These are phyloP conservation scores for Drosophila ambigua DNA, from an alignment of 1,140 invertebrate genomes.

Conservation along the genomic window DNA sequence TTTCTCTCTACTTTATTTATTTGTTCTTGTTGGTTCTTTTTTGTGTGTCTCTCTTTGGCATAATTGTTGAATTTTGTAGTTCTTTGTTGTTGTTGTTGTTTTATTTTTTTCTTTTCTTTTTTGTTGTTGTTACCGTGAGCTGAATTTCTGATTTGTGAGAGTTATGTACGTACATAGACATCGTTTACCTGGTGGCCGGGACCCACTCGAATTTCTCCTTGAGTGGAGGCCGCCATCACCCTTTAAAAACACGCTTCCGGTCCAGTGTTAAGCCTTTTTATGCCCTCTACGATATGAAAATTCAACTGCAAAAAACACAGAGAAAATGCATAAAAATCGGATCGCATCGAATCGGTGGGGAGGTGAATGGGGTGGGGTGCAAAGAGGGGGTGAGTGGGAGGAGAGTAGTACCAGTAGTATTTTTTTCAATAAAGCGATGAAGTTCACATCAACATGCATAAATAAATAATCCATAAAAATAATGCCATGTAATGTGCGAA, in stretches of 20 bases:
- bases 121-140: constrained; percentile 84
- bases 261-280: constrained; percentile 84
- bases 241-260: constrained; percentile 84
- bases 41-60: constrained; percentile 13
- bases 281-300: constrained; percentile 82
- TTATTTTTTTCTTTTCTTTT: constrained; percentile 56
- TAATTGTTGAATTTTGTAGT: constrained; percentile 70
- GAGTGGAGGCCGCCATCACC: constrained; percentile 88
- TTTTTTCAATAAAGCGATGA: constrained; percentile 69
- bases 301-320: constrained; percentile 72
- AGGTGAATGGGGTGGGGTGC: neutral
- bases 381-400: neutral
- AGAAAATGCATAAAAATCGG: constrained; percentile 33
- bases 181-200: constrained; percentile 94
- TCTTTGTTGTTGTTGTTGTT: constrained; percentile 26
- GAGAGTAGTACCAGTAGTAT: constrained; percentile 1
- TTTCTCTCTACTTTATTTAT: neutral
- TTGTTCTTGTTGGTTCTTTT: constrained; percentile 1
- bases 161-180: constrained; percentile 87
- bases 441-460: constrained; percentile 71
- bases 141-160: constrained; percentile 84
- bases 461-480: constrained; percentile 80
- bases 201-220: constrained; percentile 97
- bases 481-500: constrained; percentile 73
- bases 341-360: constrained; percentile 3